Evolutionary conservation across 2,113 vertebrate species (phyloP).

Genomic region (Psephotus haematonotus): DNA sequence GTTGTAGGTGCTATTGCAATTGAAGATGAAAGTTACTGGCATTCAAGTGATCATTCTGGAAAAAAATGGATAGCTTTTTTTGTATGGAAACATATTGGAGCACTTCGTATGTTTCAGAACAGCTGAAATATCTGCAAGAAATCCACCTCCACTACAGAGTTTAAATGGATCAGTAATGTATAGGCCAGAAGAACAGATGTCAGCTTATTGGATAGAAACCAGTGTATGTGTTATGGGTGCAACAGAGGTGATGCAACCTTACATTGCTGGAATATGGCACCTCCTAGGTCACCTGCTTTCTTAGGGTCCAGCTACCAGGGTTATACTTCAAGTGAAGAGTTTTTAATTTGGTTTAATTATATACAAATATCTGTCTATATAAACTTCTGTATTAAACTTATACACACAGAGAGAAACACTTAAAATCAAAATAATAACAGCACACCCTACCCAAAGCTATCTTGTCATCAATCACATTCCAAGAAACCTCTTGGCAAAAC

Average conservation of each 20-base stretch:
- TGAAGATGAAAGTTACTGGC: neutral
- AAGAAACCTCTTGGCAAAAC: neutral
- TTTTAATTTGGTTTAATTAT: neutral
- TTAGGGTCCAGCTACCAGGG: neutral
- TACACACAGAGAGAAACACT: neutral
- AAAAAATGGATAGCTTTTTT: neutral
- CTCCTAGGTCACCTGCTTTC: neutral
- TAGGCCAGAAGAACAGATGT: neutral
- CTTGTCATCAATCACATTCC: neutral
- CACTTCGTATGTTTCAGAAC: neutral
- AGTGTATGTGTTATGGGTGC: accelerated
- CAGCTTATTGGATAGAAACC: neutral
- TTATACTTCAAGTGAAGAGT: neutral
- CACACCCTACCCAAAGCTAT: neutral
- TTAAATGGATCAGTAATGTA: neutral
- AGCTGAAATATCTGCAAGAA: neutral
- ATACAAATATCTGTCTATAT: accelerated
- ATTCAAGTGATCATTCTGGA: neutral
- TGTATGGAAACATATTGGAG: neutral
- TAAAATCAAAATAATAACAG: neutral
- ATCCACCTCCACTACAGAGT: neutral
- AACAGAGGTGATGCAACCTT: neutral
- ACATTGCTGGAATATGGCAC: neutral
- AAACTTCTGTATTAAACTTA: neutral
- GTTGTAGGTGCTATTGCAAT: neutral